These are phyloP conservation scores for Acanthis flammea DNA, from an alignment of 2,797 vertebrate species.

Conservation along the genomic window DNA sequence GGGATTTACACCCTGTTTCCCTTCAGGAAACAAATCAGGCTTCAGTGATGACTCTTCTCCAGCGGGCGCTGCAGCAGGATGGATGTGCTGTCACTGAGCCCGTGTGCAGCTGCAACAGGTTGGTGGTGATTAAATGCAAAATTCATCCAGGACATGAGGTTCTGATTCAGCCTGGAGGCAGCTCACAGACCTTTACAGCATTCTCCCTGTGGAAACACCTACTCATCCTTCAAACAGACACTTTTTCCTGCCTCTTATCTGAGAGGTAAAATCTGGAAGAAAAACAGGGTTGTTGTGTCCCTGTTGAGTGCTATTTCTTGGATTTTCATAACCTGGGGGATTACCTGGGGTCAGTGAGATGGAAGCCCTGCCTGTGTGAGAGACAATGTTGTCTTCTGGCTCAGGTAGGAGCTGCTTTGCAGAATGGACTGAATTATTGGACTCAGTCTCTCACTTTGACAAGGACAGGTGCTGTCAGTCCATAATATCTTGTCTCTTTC, in stretches of 20 bases:
- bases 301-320: neutral
- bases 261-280: neutral
- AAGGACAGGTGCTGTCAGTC: neutral
- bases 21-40: neutral
- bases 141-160: neutral
- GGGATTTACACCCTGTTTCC: neutral
- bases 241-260: neutral
- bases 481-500: neutral
- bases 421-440: neutral
- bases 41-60: neutral
- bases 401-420: neutral
- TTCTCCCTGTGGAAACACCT: neutral
- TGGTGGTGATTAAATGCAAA: neutral
- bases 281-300: neutral
- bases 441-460: neutral
- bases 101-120: neutral
- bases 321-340: neutral
- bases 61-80: neutral
- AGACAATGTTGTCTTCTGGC: neutral
- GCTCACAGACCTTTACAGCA: constrained; percentile 4
- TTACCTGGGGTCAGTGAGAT: neutral
- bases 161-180: constrained; percentile 27
- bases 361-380: neutral
- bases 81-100: neutral
- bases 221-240: neutral